Conservation (phyloP, 2,113 vertebrate genomes). For the Trematomus loennbergii region DNA sequence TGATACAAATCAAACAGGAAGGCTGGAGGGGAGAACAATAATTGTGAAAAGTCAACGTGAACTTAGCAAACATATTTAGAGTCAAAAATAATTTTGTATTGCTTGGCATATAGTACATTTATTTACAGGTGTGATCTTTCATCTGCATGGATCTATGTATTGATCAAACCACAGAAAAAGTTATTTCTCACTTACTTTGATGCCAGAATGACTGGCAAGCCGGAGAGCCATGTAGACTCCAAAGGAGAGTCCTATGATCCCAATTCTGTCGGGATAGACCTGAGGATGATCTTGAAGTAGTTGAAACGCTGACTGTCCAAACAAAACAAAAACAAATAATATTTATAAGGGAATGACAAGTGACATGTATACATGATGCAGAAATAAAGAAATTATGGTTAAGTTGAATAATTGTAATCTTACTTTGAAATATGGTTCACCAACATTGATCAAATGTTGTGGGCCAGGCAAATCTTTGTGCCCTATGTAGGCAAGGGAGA, state of each 20-base stretch:
- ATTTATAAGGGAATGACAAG: not conserved
- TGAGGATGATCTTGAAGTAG: slow-evolving; percentile 72
- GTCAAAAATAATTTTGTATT: not conserved
- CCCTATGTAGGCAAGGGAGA: slow-evolving; percentile 69
- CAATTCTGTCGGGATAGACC: slow-evolving; percentile 68
- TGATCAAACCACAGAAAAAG: not conserved
- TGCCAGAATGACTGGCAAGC: slow-evolving; percentile 34
- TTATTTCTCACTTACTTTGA: slow-evolving; percentile 60
- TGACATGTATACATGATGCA: not conserved
- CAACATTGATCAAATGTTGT: slow-evolving; percentile 45
- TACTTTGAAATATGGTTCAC: slow-evolving; percentile 75
- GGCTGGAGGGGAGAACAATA: slow-evolving; percentile 63
- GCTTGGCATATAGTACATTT: not conserved
- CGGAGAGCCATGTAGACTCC: slow-evolving; percentile 67
- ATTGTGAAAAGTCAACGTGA: not conserved
- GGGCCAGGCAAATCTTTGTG: slow-evolving; percentile 75
- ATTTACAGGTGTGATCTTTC: not conserved
- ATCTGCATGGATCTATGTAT: not conserved
- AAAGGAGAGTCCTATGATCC: slow-evolving; percentile 73
- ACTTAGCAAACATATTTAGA: not conserved
- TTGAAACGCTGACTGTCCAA: slow-evolving; percentile 70
- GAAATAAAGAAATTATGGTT: not conserved
- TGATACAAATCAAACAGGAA: slow-evolving; percentile 78
- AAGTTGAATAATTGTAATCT: not conserved
- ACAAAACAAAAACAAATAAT: not conserved